A percentile compares a stretch with the other conserved stretches of the same genome.
Evolutionary conservation across 2,888 invertebrate species (phyloP).

Genomic region (Macaria notata): DNA sequence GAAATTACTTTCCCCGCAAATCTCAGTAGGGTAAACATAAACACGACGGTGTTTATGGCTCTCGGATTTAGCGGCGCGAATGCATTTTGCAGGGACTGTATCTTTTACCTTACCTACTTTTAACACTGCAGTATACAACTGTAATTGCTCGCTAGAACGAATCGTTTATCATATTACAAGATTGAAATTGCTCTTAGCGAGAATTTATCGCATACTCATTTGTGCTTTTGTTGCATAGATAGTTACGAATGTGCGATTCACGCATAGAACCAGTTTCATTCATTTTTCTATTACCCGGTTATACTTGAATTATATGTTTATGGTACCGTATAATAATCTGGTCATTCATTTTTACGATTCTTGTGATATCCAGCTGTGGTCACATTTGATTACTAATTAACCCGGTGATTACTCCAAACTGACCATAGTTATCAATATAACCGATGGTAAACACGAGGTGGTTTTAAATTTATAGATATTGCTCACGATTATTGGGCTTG

Average conservation of each 20-base stretch:
- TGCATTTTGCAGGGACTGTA: constrained; percentile 41
- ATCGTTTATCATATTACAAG: constrained; percentile 72
- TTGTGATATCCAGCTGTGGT: constrained; percentile 35
- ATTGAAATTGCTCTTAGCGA: constrained; percentile 56
- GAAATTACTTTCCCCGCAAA: constrained; percentile 32
- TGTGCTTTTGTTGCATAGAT: constrained; percentile 45
- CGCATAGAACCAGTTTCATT: constrained; percentile 16
- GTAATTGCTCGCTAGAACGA: constrained; percentile 72
- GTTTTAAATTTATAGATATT: constrained; percentile 30
- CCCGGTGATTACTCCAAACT: constrained; percentile 52
- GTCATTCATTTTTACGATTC: constrained; percentile 18
- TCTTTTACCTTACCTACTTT: constrained; percentile 52
- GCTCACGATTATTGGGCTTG: constrained; percentile 37
- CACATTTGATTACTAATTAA: constrained; percentile 45
- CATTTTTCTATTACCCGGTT: constrained; percentile 12
- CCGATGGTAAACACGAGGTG: constrained; percentile 28
- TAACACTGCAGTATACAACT: constrained; percentile 42
- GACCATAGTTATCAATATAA: constrained; percentile 35
- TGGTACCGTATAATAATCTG: constrained; percentile 16
- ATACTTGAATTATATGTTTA: constrained; percentile 14
- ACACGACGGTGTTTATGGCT: constrained; percentile 60
- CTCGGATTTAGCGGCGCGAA: constrained; percentile 57
- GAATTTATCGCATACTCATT: constrained; percentile 55
- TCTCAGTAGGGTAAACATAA: constrained; percentile 51
- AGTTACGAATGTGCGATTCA: constrained; percentile 7